These are phyloP conservation scores for Limnothrissa miodon DNA, from an alignment of 2,113 vertebrate genomes.

Conservation along the genomic window DNA sequence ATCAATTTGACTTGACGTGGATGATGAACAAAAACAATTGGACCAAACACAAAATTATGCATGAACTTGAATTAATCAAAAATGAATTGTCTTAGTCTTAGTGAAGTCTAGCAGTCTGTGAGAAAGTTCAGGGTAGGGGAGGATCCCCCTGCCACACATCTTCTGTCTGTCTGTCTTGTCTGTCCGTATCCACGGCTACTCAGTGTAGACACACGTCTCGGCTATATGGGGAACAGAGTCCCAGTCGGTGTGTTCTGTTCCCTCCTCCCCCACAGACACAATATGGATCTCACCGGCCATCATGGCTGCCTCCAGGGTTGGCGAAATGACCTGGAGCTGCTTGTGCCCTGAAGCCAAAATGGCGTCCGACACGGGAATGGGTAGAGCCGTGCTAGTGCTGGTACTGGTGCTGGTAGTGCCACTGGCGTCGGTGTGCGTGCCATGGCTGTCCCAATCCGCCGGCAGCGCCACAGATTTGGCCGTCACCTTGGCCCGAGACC, in stretches of 20 bases:
- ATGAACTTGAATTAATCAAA: too few relatives aligned
- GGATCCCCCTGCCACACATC: neutral
- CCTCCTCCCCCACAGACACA: neutral
- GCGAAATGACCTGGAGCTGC: slow-evolving; percentile 24
- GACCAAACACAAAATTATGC: too few relatives aligned
- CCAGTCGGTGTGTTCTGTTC: neutral
- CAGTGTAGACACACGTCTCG: neutral
- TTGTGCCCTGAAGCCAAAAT: slow-evolving; percentile 45
- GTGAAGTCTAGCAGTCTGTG: too few relatives aligned
- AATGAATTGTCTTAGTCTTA: too few relatives aligned
- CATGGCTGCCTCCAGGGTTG: neutral
- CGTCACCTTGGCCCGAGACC: slow-evolving; percentile 30
- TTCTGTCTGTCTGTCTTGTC: neutral
- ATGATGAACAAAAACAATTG: too few relatives aligned
- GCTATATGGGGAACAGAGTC: neutral
- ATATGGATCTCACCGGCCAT: slow-evolving; percentile 14
- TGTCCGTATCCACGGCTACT: neutral
- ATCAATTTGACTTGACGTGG: too few relatives aligned
- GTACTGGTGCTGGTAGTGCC: slow-evolving; percentile 58
- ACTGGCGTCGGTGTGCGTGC: slow-evolving; percentile 65
- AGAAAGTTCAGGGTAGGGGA: neutral
- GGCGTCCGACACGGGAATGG: slow-evolving; percentile 41
- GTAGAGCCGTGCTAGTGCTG: slow-evolving; percentile 35
- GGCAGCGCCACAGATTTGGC: slow-evolving; percentile 56
- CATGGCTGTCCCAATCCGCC: slow-evolving; percentile 63